Percentiles rank a stretch among this genome's conserved stretches.
These are phyloP conservation scores for Meda fulgida DNA, from an alignment of 2,797 vertebrate species.

Conservation along the genomic window DNA sequence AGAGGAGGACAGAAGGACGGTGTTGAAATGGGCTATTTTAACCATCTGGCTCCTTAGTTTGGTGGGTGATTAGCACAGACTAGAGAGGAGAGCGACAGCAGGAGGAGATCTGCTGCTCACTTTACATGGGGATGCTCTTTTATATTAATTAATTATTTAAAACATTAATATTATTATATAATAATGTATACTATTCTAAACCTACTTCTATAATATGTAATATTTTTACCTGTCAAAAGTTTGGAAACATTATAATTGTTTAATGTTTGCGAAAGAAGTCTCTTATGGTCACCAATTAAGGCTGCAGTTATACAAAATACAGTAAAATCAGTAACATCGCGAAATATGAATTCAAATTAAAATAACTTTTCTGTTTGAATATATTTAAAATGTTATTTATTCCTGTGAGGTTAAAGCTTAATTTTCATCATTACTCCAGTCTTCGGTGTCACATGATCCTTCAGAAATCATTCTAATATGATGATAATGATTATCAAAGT, in stretches of 20 bases:
- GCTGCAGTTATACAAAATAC: neutral
- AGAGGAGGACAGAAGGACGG: neutral
- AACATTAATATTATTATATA: too few species aligned
- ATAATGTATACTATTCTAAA: too few species aligned
- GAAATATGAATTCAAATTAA: neutral
- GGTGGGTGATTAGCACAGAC: constrained; percentile 26
- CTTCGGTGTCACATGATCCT: neutral
- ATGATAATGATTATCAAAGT: neutral
- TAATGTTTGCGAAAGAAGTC: neutral
- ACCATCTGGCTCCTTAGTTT: constrained; percentile 27
- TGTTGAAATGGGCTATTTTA: constrained; percentile 42
- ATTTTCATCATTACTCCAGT: neutral
- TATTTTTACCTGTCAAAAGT: too few species aligned
- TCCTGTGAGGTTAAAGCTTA: neutral
- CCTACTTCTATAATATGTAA: too few species aligned
- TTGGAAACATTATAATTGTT: too few species aligned
- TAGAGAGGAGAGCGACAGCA: neutral
- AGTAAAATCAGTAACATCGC: neutral
- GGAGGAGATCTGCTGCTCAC: neutral
- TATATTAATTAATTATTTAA: too few species aligned
- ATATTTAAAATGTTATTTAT: neutral
- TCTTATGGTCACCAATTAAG: neutral
- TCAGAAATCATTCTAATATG: neutral
- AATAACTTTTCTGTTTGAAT: neutral
- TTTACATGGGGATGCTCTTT: neutral